phyloP scores from a whole-genome alignment of 2,888 invertebrate species.

The Drosophila subsilvestris region DNA sequence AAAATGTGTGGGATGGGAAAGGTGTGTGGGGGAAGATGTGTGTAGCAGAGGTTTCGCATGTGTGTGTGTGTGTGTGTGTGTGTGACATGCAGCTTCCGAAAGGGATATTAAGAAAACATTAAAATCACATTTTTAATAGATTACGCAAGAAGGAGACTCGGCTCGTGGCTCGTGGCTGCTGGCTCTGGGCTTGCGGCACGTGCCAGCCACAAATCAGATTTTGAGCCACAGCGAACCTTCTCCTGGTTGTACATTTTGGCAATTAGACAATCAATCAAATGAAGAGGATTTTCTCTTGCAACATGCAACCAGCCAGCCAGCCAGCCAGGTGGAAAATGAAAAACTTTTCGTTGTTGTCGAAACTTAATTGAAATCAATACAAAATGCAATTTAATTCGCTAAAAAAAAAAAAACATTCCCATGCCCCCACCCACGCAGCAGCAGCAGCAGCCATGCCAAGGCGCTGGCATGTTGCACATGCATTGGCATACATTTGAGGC shows the following conservation, averaged over 20 bases:
- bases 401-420: not conserved
- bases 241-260: conserved; percentile 15
- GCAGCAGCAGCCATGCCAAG: conserved; percentile 3
- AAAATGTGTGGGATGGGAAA: not conserved
- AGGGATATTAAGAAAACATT: conserved; percentile 64
- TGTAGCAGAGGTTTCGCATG: not conserved
- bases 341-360: conserved; percentile 14
- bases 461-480: conserved; percentile 8
- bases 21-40: conserved; percentile 1
- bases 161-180: not conserved
- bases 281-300: conserved; percentile 13
- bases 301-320: not conserved
- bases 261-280: conserved; percentile 58
- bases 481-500: conserved; percentile 15
- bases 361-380: conserved; percentile 63
- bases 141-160: conserved; percentile 27
- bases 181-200: not conserved
- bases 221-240: not conserved
- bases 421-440: no score
- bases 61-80: not conserved
- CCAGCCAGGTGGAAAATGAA: not conserved
- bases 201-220: not conserved
- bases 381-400: conserved; percentile 57
- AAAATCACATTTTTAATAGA: conserved; percentile 68
- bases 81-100: not conserved